Evolutionary conservation across 2,888 invertebrate species (phyloP), one percentile per base, ranked within the genome.

Genomic region (Tiphia femorata): DNA sequence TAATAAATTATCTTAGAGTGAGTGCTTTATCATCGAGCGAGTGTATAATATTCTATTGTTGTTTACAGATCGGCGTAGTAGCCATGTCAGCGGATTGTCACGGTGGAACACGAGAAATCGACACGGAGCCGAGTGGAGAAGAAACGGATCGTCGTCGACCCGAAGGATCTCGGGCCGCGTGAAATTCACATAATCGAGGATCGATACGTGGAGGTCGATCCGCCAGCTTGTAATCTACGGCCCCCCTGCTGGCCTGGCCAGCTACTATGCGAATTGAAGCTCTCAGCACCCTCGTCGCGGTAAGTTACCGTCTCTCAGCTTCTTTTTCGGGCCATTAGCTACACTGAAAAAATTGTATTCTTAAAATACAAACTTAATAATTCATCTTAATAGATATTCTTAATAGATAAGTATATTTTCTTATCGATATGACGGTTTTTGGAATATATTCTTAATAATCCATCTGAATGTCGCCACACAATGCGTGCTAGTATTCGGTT

Each of bases 191-290:
- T 64, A 64, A 72, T 58, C 71, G 67, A 67, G 76, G 76, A 76
- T 77, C 77, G 74, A 72, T 71, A 70, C 56, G 57, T 55, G n/a
- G 53, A 60, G 62, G 68, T 77, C 77, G 77, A 67, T 76, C 77
- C 77, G 74, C 64, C 65, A 69, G 75, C 71, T 69, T 74, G 64
- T 63, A 67, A 77, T 70, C 75, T 70, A 77, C 79, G 81, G 81
- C 86, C 86, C 86, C 84, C 84, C 87, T 85, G 87, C 86, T 87
- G 87, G 84, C 85, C 84, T 84, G 86, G 86, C 87, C 87, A 87
- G 87, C 88, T 88, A 90, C 90, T 91, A 91, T 91, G 91, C 91
- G 88, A 89, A 90, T 91, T 90, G 89, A 88, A 89, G 88, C 87
- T 86, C 87, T 89, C 85, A 86, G 87, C 88, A 88, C 88, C 88